Evolutionary conservation across 2,888 invertebrate species (phyloP), one percentile per base, ranked within the genome.

Genomic region (Xestoiulus laeticollis): DNA sequence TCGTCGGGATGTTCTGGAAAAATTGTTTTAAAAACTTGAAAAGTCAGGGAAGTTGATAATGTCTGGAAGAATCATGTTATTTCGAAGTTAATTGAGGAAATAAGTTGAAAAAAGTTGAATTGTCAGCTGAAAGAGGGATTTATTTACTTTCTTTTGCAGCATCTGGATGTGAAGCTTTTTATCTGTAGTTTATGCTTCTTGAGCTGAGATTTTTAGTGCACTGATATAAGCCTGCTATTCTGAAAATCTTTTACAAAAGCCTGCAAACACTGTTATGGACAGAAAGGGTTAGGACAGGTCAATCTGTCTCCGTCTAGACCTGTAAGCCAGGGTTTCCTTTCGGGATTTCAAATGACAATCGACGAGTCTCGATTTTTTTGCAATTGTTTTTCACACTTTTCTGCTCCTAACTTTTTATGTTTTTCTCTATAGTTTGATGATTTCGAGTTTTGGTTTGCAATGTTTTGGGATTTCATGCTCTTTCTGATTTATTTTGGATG

Each of bases 251-350:
- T 78, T 10, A 78, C 78, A 78, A 78, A 78, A 78, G 78, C 78
- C 30, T 30, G 78, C 30, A 78, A 78, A 78, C 30, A 78, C 30
- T 78, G 78, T 30, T 30, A 30, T 5, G 78, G 78, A 16, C 78
- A 78, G 10, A 32, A 78, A 78, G 78, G 78, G 78, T 78, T 78
- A 30, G 16, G 30, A 78, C 78, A 78, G 78, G 78, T 78, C 78
- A 78, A 30, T 78, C 30, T 5, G 14, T 78, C 30, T 32, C 16
- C 78, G 78, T 78, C 78, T 78, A 78, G 78, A 78, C 78, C 78
- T 32, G 78, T 78, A 78, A 78, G 78, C 78, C 78, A 30, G 30
- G 78, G 78, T 78, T 78, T 78, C 78, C 30, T 78, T 30, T 78
- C 26, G 78, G 78, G 78, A 78, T 78, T 30, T 78, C 30, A 30